Evolutionary conservation across 2,797 vertebrate species (phyloP).

Genomic region (Megaceryle alcyon): DNA sequence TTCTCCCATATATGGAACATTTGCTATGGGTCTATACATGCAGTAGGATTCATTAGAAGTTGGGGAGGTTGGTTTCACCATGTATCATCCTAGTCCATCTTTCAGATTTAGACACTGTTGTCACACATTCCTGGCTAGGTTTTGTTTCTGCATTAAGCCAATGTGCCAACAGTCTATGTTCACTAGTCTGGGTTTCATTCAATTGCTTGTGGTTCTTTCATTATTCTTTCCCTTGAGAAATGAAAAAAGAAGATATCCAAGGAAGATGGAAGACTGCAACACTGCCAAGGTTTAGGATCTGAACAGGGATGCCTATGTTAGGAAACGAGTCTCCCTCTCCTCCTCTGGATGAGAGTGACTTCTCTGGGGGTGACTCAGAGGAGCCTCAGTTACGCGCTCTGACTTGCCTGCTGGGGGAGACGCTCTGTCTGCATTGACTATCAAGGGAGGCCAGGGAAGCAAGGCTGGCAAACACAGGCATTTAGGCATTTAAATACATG

Average conservation of each 20-base stretch:
- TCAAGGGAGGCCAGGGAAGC: neutral
- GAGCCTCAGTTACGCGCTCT: neutral
- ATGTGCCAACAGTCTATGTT: neutral
- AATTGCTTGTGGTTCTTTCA: neutral
- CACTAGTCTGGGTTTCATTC: neutral
- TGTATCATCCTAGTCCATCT: neutral
- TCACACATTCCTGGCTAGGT: constrained; percentile 20
- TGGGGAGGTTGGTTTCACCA: neutral
- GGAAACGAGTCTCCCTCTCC: neutral
- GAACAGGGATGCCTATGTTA: neutral
- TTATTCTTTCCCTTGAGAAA: constrained; percentile 3
- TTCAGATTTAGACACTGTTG: constrained; percentile 14
- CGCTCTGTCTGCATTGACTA: constrained; percentile 30
- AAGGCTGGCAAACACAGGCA: constrained; percentile 9
- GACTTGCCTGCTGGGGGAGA: constrained; percentile 34
- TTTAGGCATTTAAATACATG: constrained; percentile 32
- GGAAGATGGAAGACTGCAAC: neutral
- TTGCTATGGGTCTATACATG: constrained; percentile 25
- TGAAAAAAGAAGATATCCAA: neutral
- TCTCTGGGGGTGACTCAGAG: constrained; percentile 38
- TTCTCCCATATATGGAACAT: neutral
- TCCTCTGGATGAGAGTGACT: neutral
- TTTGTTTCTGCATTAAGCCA: neutral
- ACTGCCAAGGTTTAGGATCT: neutral
- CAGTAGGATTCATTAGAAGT: neutral